Evolutionary conservation across 1,140 invertebrate species (phyloP).

Genomic region (Heliothis virescens): DNA sequence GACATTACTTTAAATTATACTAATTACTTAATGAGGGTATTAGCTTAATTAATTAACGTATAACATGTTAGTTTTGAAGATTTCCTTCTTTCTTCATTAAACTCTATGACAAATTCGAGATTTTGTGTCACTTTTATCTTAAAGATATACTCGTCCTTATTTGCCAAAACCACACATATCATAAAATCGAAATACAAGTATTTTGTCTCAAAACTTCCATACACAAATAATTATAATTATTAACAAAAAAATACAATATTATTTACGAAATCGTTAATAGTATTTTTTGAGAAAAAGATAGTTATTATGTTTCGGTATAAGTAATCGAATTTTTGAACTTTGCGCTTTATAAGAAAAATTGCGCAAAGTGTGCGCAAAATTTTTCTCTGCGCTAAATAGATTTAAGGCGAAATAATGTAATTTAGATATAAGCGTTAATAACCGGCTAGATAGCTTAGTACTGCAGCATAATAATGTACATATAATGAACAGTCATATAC

Average conservation of each 20-base stretch:
- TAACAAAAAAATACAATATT: background rate
- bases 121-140: conserved; percentile 26
- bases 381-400: conserved; percentile 7
- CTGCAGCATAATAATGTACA: background rate
- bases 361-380: conserved; percentile 1
- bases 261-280: conserved; percentile 15
- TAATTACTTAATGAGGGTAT: conserved; percentile 3
- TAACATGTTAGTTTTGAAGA: too few relatives aligned
- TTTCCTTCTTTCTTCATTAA: background rate
- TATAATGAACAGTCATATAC: background rate
- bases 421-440: conserved; percentile 2
- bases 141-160: conserved; percentile 24
- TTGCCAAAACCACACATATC: conserved; percentile 37
- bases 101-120: background rate
- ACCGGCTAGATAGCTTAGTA: conserved; percentile 35
- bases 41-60: conserved; percentile 11
- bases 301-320: background rate
- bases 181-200: background rate
- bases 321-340: conserved; percentile 4
- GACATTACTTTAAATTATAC: background rate
- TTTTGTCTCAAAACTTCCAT: conserved; percentile 34
- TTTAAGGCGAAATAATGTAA: conserved; percentile 13
- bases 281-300: conserved; percentile 9
- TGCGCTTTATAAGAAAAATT: background rate
- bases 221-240: conserved; percentile 4